These are phyloP conservation scores for Sinocyclocheilus rhinocerous DNA, from an alignment of 2,113 vertebrate genomes.

Conservation along the genomic window DNA sequence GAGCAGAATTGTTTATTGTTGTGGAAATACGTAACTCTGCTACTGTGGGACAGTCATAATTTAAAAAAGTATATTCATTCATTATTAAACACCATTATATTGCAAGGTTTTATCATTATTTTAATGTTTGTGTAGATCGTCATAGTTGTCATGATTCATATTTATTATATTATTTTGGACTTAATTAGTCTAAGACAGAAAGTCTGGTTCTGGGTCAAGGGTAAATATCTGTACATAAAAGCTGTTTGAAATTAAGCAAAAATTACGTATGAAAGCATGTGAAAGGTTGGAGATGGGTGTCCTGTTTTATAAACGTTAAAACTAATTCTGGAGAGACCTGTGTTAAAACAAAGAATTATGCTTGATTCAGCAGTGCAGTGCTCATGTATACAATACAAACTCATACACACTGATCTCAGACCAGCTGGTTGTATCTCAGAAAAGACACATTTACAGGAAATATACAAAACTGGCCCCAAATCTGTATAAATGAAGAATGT, in stretches of 20 bases:
- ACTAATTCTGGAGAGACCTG: background rate
- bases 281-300: background rate
- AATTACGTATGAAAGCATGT: background rate
- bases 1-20: background rate
- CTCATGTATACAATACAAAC: background rate
- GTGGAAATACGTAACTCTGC: background rate
- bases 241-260: background rate
- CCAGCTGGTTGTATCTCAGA: background rate
- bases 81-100: background rate
- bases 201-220: background rate
- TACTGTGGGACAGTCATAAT: background rate
- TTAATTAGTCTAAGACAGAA: background rate
- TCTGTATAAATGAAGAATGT: conserved; percentile 30
- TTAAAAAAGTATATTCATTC: background rate
- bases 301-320: background rate
- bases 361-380: background rate
- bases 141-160: too few species aligned
- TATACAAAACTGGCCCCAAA: conserved; percentile 10
- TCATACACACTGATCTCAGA: background rate
- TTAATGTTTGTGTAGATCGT: too few species aligned
- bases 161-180: too few species aligned
- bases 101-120: background rate
- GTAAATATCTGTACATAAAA: background rate
- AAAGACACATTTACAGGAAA: conserved; percentile 5
- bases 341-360: background rate